Percentiles rank a stretch among this genome's conserved stretches.
phyloP scores from a whole-genome alignment of 2,113 vertebrate genomes.

The Xiphorhynchus elegans region DNA sequence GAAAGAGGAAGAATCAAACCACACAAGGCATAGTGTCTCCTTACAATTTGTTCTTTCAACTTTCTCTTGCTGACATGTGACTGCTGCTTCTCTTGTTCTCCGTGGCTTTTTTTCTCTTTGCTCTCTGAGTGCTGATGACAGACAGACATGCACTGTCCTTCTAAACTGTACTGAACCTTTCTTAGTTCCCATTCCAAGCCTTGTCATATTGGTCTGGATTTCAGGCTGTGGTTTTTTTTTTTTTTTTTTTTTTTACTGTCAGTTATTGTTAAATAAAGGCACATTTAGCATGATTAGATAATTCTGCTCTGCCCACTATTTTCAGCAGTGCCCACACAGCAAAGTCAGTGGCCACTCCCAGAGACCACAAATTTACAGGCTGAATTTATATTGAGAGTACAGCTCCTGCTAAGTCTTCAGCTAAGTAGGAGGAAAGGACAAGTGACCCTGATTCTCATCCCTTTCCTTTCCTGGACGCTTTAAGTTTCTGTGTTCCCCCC shows the following conservation, averaged over 20 bases:
- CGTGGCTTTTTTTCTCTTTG: not conserved
- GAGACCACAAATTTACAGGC: not conserved
- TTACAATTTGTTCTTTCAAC: not conserved
- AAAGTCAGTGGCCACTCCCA: not conserved
- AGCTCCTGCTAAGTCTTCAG: not conserved
- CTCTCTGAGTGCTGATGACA: not conserved
- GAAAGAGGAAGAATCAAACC: not conserved
- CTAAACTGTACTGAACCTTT: not conserved
- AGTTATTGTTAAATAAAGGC: not conserved
- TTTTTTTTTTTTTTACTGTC: not conserved
- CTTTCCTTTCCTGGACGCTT: not conserved
- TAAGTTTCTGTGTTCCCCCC: not conserved
- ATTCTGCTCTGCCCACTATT: not conserved
- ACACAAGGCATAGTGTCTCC: not conserved
- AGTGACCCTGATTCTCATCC: not conserved
- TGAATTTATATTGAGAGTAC: not conserved
- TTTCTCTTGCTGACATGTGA: not conserved
- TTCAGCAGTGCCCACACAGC: not conserved
- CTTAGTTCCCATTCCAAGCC: not conserved
- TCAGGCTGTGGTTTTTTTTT: not conserved
- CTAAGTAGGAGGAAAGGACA: not conserved
- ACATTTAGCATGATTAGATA: not conserved
- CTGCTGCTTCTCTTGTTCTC: not conserved
- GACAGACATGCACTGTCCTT: not conserved
- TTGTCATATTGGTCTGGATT: not conserved